Percentiles rank a stretch among this genome's conserved stretches.
phyloP scores from a whole-genome alignment of 1,140 invertebrate species.

The Orius laevigatus region DNA sequence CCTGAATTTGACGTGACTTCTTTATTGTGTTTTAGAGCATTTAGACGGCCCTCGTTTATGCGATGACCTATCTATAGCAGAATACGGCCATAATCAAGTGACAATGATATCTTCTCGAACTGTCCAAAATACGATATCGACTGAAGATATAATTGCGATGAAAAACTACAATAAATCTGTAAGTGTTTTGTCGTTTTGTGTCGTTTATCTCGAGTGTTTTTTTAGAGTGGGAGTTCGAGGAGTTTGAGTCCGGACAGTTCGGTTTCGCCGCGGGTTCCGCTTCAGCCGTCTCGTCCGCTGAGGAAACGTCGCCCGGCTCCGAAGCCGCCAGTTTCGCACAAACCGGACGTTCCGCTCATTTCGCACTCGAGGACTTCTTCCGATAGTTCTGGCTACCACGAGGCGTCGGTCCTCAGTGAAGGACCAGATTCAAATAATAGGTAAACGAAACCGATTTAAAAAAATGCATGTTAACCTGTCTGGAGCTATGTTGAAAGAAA shows the following conservation, averaged over 20 bases:
- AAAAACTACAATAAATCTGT: conserved; percentile 25
- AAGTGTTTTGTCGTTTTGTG: conserved; percentile 20
- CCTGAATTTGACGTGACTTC: too few species aligned
- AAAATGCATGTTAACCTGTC: neutral
- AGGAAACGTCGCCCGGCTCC: conserved; percentile 41
- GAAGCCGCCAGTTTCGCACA: conserved; percentile 31
- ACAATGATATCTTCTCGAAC: conserved; percentile 38
- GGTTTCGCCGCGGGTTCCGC: conserved; percentile 5
- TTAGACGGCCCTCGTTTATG: conserved; percentile 38
- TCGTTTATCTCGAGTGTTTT: neutral
- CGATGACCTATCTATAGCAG: conserved; percentile 37
- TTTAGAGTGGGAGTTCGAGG: conserved; percentile 6
- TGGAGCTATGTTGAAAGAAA: neutral
- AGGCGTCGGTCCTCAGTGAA: conserved; percentile 50
- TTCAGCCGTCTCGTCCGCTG: conserved; percentile 23
- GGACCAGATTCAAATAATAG: conserved; percentile 24
- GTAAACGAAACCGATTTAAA: conserved; percentile 8
- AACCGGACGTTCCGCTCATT: conserved; percentile 26
- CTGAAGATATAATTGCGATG: conserved; percentile 41
- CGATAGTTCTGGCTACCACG: conserved; percentile 60
- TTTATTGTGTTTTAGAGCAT: too few species aligned
- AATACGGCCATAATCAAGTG: conserved; percentile 49
- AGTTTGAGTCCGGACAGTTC: conserved; percentile 15
- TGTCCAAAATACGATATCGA: conserved; percentile 34
- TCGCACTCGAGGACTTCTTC: conserved; percentile 57